These are phyloP conservation scores for Drosophila eohydei DNA, from an alignment of 2,888 invertebrate species.

Conservation along the genomic window DNA sequence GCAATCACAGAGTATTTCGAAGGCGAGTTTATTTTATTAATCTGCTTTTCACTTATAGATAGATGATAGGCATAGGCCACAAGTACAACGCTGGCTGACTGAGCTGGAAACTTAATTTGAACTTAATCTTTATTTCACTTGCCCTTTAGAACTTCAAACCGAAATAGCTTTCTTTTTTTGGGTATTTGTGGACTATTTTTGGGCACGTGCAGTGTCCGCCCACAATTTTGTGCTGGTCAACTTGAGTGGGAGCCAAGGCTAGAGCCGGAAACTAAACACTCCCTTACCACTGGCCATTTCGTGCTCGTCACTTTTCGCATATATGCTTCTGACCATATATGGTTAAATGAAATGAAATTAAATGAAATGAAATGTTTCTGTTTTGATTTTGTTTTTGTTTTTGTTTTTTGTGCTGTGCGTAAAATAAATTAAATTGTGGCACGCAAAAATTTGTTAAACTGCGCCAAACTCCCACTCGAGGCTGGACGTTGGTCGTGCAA, in stretches of 20 bases:
- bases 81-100: neutral
- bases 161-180: neutral
- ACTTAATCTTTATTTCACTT: too few species aligned
- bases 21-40: neutral
- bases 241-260: neutral
- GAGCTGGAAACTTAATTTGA: neutral
- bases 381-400: constrained; percentile 6
- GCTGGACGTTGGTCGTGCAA: constrained; percentile 3
- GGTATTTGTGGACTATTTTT: neutral
- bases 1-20: neutral
- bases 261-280: constrained; percentile 12
- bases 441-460: constrained; percentile 60
- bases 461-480: constrained; percentile 27
- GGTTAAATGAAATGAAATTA: constrained; percentile 4
- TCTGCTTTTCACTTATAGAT: neutral
- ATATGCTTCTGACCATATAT: constrained; percentile 34
- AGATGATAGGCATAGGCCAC: neutral
- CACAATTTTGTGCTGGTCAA: neutral
- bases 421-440: constrained; percentile 73
- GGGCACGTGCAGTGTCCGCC: constrained; percentile 1
- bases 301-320: constrained; percentile 18
- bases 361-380: neutral
- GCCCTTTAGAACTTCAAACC: neutral
- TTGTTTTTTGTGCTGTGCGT: constrained; percentile 3
- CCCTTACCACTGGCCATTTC: neutral